Percentiles rank a stretch among this genome's conserved stretches.
Conservation (phyloP, 1,140 invertebrate species). For the Sycobia sp. region DNA sequence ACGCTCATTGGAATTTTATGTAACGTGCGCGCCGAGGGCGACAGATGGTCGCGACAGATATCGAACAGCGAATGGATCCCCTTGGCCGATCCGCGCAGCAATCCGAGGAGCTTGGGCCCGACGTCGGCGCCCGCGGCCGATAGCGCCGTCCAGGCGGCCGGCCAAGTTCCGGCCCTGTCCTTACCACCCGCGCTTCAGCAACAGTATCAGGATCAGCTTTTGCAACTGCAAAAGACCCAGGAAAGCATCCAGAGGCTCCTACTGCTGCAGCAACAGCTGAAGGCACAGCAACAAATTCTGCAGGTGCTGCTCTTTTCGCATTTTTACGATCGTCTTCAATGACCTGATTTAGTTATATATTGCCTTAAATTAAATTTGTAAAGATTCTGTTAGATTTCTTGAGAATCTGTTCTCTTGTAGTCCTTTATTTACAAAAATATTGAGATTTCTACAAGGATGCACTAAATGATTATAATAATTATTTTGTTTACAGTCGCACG, state of each 20-base stretch:
- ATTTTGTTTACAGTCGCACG: constrained; percentile 54
- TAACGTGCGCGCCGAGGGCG: constrained; percentile 16
- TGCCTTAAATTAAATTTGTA: too few species aligned
- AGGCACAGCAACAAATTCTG: constrained; percentile 52
- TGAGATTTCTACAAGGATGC: too few species aligned
- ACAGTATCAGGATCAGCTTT: constrained; percentile 55
- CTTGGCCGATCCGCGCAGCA: constrained; percentile 46
- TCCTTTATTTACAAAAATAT: too few species aligned
- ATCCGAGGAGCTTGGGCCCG: constrained; percentile 28
- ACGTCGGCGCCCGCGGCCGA: constrained; percentile 9
- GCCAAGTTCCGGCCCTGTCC: constrained; percentile 38
- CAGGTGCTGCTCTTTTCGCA: constrained; percentile 41
- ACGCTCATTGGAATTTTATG: constrained; percentile 34
- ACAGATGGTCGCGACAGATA: constrained; percentile 58
- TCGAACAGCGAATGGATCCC: constrained; percentile 59
- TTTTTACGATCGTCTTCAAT: too few species aligned
- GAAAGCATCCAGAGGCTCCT: constrained; percentile 56
- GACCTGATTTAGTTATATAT: too few species aligned
- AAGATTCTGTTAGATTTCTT: too few species aligned
- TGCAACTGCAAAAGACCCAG: constrained; percentile 57
- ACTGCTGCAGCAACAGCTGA: constrained; percentile 53
- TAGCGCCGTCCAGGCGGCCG: neutral
- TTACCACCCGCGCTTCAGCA: constrained; percentile 53
- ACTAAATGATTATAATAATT: neutral
- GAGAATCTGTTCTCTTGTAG: too few species aligned